Percentiles rank a stretch among this genome's conserved stretches.
phyloP scores from a whole-genome alignment of 2,888 invertebrate species.

The Caenorhabditis panamensis region DNA sequence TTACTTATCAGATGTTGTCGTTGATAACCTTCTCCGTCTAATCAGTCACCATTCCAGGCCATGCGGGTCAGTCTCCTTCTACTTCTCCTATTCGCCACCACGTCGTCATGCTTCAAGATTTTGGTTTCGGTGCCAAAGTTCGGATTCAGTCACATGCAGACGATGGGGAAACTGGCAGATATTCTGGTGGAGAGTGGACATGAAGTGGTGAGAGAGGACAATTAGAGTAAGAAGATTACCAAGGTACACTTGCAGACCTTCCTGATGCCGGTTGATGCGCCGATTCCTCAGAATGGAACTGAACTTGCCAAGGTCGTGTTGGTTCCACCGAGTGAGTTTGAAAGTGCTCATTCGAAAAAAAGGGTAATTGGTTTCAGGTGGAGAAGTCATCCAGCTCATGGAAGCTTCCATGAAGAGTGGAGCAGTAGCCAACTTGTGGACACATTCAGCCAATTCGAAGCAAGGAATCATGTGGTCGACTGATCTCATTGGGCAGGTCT shows the following conservation, averaged over 20 bases:
- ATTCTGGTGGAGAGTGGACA: slow-evolving; percentile 64
- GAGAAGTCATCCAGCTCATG: slow-evolving; percentile 24
- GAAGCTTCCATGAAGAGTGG: slow-evolving; percentile 40
- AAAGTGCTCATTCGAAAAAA: not conserved
- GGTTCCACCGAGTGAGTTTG: slow-evolving; percentile 36
- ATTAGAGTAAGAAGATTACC: not conserved
- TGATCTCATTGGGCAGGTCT: slow-evolving; percentile 40
- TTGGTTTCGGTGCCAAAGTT: slow-evolving; percentile 58
- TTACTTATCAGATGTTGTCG: not conserved
- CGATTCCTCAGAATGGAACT: slow-evolving; percentile 50
- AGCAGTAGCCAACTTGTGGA: slow-evolving; percentile 55
- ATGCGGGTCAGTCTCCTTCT: slow-evolving; percentile 30
- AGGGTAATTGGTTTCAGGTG: slow-evolving; percentile 17
- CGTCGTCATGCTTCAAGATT: slow-evolving; percentile 52
- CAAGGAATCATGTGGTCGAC: slow-evolving; percentile 62
- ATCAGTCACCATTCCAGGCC: slow-evolving; percentile 11
- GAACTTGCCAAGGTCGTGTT: slow-evolving; percentile 54
- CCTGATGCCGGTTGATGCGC: slow-evolving; percentile 46
- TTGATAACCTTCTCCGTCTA: not conserved
- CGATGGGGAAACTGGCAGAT: slow-evolving; percentile 61
- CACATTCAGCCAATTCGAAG: slow-evolving; percentile 58
- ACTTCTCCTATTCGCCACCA: slow-evolving; percentile 12
- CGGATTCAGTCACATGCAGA: slow-evolving; percentile 64
- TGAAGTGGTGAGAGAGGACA: slow-evolving; percentile 57
- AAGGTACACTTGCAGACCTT: slow-evolving; percentile 42